Conservation (phyloP, 2,888 invertebrate genomes). For the Mythimna pallens region DNA sequence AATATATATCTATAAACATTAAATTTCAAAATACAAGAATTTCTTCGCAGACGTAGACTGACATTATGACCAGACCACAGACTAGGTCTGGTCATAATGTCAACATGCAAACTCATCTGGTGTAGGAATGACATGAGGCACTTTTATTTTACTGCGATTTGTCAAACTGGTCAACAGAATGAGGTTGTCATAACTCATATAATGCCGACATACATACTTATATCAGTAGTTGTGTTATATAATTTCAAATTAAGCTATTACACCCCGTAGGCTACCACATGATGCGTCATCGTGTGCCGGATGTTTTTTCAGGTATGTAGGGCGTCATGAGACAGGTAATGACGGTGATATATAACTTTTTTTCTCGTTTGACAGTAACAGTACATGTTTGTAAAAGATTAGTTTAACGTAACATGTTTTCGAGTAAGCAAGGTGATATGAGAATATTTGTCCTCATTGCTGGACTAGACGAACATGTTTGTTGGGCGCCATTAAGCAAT, state of each 20-base stretch:
- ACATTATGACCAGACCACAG: too few species aligned
- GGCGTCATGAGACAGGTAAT: slow-evolving; percentile 72
- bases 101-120: neutral
- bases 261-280: slow-evolving; percentile 62
- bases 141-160: slow-evolving; percentile 16
- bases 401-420: slow-evolving; percentile 47
- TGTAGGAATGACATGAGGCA: neutral
- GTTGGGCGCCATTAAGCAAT: slow-evolving; percentile 33
- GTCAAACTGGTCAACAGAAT: slow-evolving; percentile 4
- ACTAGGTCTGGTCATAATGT: too few species aligned
- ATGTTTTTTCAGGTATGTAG: slow-evolving; percentile 84
- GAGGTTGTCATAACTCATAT: slow-evolving; percentile 21
- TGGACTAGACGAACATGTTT: neutral
- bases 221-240: slow-evolving; percentile 41
- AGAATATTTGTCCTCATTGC: slow-evolving; percentile 33
- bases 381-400: slow-evolving; percentile 58
- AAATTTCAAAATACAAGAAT: too few species aligned
- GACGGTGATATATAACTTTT: slow-evolving; percentile 67
- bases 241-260: slow-evolving; percentile 48
- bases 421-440: slow-evolving; percentile 26
- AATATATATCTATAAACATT: too few species aligned
- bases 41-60: too few species aligned
- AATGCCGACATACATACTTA: slow-evolving; percentile 23
- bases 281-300: slow-evolving; percentile 73
- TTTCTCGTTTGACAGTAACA: slow-evolving; percentile 74